These are phyloP conservation scores for Rhagium mordax DNA, from an alignment of 2,888 invertebrate genomes.

Conservation along the genomic window DNA sequence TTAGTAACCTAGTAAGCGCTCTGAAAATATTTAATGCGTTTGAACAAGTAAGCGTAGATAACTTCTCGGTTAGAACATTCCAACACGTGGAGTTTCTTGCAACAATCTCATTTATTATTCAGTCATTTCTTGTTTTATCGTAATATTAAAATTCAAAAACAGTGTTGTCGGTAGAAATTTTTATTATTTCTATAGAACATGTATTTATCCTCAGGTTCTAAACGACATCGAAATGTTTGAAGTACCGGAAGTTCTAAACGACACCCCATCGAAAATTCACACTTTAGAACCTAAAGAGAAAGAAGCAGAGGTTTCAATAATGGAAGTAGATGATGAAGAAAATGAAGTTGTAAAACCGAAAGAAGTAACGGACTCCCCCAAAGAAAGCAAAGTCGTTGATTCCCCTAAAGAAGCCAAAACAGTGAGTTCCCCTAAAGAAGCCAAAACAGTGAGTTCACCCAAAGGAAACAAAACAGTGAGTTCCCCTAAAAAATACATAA, in stretches of 20 bases:
- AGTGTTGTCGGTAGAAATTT: too few relatives aligned
- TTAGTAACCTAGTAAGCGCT: too few relatives aligned
- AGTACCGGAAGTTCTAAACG: constrained; percentile 26
- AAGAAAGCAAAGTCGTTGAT: too few relatives aligned
- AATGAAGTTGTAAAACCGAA: constrained; percentile 5
- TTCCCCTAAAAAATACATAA: not conserved
- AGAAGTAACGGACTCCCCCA: not conserved
- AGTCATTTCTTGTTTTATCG: too few relatives aligned
- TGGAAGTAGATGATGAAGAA: constrained; percentile 25
- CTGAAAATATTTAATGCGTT: too few relatives aligned
- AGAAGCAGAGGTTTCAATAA: not conserved
- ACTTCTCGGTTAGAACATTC: too few relatives aligned
- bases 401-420: not conserved
- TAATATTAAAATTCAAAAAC: too few relatives aligned
- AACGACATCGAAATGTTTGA: constrained; percentile 50
- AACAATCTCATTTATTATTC: too few relatives aligned
- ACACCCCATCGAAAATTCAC: not conserved
- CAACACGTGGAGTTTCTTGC: too few relatives aligned
- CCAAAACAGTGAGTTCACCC: not conserved
- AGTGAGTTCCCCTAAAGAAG: not conserved
- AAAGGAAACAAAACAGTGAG: not conserved
- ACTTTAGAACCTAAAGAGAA: not conserved
- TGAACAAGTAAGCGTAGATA: too few relatives aligned
- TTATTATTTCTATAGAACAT: not conserved
- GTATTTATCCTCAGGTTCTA: constrained; percentile 39